Conservation (phyloP, 2,888 invertebrate species). For the Phyllotreta cruciferae region DNA sequence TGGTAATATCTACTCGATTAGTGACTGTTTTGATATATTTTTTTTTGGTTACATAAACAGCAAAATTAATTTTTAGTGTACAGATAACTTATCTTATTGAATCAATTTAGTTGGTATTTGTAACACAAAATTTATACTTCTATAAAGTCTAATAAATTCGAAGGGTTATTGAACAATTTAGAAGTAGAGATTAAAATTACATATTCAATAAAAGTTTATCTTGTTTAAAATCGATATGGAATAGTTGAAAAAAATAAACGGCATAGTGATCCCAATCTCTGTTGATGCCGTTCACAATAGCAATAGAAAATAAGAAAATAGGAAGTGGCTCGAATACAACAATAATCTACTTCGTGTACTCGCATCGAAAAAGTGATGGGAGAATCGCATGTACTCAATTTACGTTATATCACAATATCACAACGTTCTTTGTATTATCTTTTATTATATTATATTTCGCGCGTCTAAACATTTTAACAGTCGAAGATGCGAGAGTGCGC, state of each 20-base stretch:
- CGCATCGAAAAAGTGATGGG: slow-evolving; percentile 37
- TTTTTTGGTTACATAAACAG: too few relatives aligned
- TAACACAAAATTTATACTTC: too few relatives aligned
- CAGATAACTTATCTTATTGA: too few relatives aligned
- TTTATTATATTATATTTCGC: too few relatives aligned
- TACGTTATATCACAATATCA: slow-evolving; percentile 38
- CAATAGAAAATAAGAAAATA: slow-evolving; percentile 37
- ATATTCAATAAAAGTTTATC: slow-evolving; percentile 15
- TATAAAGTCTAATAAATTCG: too few relatives aligned
- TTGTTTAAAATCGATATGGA: slow-evolving; percentile 2
- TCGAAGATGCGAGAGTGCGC: too few relatives aligned
- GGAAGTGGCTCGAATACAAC: slow-evolving; percentile 31
- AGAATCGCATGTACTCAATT: slow-evolving; percentile 40
- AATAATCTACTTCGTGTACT: slow-evolving; percentile 27
- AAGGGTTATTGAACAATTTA: too few relatives aligned
- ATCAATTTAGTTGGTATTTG: too few relatives aligned
- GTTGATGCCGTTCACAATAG: slow-evolving; percentile 31
- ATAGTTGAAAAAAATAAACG: slow-evolving; percentile 16
- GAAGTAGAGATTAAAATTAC: neutral
- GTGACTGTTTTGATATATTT: too few relatives aligned
- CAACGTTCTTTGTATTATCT: slow-evolving; percentile 28
- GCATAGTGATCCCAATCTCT: slow-evolving; percentile 25
- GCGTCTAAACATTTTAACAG: too few relatives aligned
- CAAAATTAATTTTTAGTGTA: too few relatives aligned
- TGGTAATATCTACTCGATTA: too few relatives aligned